Conservation (phyloP, 2,888 invertebrate species). For the Saturnia japonica region DNA sequence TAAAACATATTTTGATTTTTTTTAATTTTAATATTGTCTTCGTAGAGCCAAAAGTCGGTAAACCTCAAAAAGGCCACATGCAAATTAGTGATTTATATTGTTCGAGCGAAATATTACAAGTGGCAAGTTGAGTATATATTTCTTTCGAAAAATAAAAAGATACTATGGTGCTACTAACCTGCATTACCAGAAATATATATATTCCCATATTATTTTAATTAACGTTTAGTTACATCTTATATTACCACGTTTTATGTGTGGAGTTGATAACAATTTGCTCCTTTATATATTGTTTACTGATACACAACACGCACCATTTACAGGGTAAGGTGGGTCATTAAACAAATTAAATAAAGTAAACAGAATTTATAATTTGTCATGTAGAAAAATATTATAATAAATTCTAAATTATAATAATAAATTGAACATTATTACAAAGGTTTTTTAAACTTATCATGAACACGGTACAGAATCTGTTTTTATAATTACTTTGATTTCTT, state of each 20-base stretch:
- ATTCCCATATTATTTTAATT: not conserved
- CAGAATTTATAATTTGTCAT: not conserved
- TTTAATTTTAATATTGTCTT: too few species aligned
- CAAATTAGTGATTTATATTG: too few species aligned
- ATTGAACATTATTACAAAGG: not conserved
- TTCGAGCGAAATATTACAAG: too few species aligned
- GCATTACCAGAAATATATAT: not conserved
- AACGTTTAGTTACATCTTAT: not conserved
- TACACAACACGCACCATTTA: not conserved
- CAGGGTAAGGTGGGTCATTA: not conserved
- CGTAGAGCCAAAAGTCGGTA: too few species aligned
- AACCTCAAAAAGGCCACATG: too few species aligned
- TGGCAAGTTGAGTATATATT: not conserved
- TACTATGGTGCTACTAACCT: not conserved
- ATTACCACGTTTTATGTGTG: not conserved
- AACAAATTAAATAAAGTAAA: not conserved
- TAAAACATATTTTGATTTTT: too few species aligned
- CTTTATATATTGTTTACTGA: not conserved
- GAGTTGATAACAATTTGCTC: not conserved
- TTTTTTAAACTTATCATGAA: conserved; percentile 8
- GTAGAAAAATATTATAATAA: not conserved
- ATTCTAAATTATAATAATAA: not conserved
- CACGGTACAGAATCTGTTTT: conserved; percentile 24
- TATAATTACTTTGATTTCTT: conserved; percentile 31
- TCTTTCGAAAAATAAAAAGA: not conserved